Evolutionary conservation across 2,113 vertebrate species (phyloP).

Genomic region (Asarcornis scutulata): DNA sequence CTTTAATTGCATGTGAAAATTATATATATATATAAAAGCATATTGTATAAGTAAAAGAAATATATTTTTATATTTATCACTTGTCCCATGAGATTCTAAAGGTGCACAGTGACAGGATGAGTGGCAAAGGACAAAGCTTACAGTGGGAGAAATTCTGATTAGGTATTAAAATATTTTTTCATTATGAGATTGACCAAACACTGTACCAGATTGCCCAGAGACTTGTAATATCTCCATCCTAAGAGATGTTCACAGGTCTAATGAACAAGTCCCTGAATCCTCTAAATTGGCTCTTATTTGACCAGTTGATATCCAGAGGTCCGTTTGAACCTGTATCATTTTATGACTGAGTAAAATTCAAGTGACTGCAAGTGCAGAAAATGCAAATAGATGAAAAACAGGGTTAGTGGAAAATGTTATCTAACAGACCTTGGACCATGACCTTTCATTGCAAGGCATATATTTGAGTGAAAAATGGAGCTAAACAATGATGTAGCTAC

Average conservation of each 20-base stretch:
- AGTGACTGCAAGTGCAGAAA: background rate
- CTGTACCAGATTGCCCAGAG: background rate
- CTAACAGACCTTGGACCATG: background rate
- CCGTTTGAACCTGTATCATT: background rate
- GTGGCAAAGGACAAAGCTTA: background rate
- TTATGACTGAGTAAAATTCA: background rate
- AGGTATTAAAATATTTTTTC: background rate
- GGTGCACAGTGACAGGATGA: background rate
- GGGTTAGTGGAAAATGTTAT: background rate
- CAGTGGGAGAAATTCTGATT: background rate
- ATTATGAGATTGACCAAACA: background rate
- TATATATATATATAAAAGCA: background rate
- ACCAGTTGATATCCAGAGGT: background rate
- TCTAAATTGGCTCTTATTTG: background rate
- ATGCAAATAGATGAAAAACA: background rate
- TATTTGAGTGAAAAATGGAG: background rate
- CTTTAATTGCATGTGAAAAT: background rate
- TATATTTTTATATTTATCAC: background rate
- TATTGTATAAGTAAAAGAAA: background rate
- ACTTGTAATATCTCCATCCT: fast-evolving
- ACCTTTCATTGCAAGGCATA: background rate
- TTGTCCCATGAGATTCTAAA: background rate
- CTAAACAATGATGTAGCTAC: background rate
- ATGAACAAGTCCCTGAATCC: background rate
- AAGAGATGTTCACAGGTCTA: background rate